Conservation (phyloP, 1,140 invertebrate genomes). For the Apis dorsata region DNA sequence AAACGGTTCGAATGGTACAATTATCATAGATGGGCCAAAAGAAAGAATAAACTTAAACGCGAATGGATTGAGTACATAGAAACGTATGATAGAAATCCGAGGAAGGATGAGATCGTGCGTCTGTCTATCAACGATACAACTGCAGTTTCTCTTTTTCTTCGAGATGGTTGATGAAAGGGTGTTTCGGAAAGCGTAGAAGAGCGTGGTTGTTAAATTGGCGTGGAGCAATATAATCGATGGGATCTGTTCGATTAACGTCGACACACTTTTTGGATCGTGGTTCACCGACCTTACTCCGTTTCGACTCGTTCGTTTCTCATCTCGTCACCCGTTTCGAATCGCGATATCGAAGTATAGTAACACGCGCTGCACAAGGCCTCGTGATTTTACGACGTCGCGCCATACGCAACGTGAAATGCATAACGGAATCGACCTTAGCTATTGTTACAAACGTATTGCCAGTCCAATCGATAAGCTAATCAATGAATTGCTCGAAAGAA, state of each 20-base stretch:
- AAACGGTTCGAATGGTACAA: too few relatives aligned
- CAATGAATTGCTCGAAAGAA: conserved; percentile 31
- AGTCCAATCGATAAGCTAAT: conserved; percentile 46
- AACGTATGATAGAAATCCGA: too few relatives aligned
- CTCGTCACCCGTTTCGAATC: background rate
- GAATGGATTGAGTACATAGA: too few relatives aligned
- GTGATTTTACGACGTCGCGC: background rate
- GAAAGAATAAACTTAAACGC: background rate
- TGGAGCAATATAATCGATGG: conserved; percentile 51
- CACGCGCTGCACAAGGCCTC: background rate
- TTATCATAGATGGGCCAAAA: too few relatives aligned
- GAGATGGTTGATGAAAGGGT: background rate
- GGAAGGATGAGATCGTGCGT: too few relatives aligned
- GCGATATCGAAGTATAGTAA: background rate
- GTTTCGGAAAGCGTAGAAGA: too few relatives aligned
- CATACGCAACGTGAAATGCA: background rate
- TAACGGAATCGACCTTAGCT: conserved; percentile 35
- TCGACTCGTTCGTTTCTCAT: conserved; percentile 18
- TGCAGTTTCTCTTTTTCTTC: background rate
- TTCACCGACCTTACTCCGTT: conserved; percentile 52
- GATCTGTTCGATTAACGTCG: conserved; percentile 56
- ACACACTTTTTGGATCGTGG: conserved; percentile 49
- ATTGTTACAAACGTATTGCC: conserved; percentile 3
- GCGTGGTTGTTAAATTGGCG: background rate
- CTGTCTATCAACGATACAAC: background rate